phyloP scores from a whole-genome alignment of 2,888 invertebrate genomes.

The Lepetodrilus schrolli region DNA sequence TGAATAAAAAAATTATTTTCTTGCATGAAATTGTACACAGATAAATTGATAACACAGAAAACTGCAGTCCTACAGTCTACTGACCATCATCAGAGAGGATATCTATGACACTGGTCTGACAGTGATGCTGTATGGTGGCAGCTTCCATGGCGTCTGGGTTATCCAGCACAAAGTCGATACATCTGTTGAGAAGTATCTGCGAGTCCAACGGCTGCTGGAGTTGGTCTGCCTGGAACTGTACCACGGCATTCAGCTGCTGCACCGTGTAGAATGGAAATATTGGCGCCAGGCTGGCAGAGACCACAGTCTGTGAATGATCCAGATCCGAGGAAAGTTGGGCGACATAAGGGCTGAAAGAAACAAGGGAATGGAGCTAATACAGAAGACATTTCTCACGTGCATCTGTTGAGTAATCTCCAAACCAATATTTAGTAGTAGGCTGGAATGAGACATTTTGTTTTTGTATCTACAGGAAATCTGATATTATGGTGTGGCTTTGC shows the following conservation, averaged over 20 bases:
- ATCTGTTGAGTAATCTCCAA: too few relatives aligned
- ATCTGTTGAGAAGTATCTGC: background rate
- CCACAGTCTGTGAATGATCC: background rate
- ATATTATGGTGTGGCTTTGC: too few relatives aligned
- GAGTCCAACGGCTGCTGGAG: background rate
- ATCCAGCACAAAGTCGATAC: constrained; percentile 23
- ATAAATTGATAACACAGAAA: too few relatives aligned
- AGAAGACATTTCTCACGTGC: too few relatives aligned
- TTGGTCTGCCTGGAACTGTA: background rate
- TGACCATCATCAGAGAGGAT: background rate
- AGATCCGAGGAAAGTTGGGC: background rate
- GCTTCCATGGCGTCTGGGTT: background rate
- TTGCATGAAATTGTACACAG: too few relatives aligned
- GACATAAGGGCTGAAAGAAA: background rate
- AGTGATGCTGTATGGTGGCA: too few relatives aligned
- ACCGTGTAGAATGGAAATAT: background rate
- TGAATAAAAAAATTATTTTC: too few relatives aligned
- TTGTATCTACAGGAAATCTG: too few relatives aligned
- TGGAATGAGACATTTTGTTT: too few relatives aligned
- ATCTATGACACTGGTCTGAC: background rate
- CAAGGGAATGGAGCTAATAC: too few relatives aligned
- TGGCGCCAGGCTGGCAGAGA: background rate
- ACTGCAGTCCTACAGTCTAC: too few relatives aligned
- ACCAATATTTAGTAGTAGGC: too few relatives aligned
- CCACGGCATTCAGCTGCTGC: background rate